These are phyloP conservation scores for Piezodorus guildinii DNA, from an alignment of 1,140 invertebrate genomes.

Conservation along the genomic window DNA sequence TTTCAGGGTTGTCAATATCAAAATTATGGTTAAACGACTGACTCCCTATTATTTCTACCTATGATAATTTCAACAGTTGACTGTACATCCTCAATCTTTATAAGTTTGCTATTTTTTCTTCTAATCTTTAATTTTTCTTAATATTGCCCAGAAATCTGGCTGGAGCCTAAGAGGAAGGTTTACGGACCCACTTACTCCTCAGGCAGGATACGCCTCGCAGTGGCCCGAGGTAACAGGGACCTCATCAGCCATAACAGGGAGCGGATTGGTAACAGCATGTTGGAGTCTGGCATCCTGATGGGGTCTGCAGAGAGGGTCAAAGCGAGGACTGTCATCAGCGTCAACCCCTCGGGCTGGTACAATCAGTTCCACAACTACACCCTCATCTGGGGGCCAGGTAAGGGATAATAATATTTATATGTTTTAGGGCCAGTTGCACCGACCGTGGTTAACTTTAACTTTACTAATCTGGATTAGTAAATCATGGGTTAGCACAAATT, in stretches of 20 bases:
- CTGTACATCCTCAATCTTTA: no score
- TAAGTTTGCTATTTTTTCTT: neutral
- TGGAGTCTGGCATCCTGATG: constrained; percentile 25
- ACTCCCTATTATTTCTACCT: no score
- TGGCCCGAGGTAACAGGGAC: constrained; percentile 25
- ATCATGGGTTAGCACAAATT: no score
- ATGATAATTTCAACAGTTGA: no score
- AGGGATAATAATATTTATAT: constrained; percentile 13
- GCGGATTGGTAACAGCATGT: constrained; percentile 18
- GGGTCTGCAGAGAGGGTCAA: constrained; percentile 20
- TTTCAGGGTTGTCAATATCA: no score
- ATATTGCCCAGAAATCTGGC: constrained; percentile 24
- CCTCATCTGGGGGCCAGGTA: constrained; percentile 47
- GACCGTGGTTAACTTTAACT: no score
- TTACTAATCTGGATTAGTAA: no score
- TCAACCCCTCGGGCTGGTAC: constrained; percentile 35
- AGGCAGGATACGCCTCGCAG: constrained; percentile 26
- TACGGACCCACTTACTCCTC: constrained; percentile 27
- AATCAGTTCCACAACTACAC: constrained; percentile 48
- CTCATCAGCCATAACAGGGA: constrained; percentile 5
- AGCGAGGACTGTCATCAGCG: constrained; percentile 12
- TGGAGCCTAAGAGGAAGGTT: constrained; percentile 24
- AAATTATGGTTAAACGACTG: no score
- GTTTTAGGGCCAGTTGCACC: no score
- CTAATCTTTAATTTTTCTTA: neutral